Evolutionary conservation across 1,140 invertebrate species (phyloP).

Genomic region (Drosophila kikkawai): DNA sequence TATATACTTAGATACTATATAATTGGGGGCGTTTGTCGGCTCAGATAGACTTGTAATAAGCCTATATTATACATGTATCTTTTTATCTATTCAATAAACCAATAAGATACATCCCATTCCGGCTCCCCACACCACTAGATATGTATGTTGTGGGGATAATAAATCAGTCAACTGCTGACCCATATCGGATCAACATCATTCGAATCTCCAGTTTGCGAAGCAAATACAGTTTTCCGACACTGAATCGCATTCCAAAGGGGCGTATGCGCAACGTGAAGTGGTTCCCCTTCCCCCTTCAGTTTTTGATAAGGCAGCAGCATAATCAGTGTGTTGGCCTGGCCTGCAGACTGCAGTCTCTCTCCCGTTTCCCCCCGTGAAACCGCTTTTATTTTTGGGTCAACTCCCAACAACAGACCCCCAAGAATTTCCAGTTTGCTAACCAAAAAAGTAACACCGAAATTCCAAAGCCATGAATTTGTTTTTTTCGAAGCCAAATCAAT

Average conservation of each 20-base stretch:
- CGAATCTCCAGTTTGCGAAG: background rate
- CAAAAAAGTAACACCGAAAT: constrained; percentile 37
- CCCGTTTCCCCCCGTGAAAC: constrained; percentile 15
- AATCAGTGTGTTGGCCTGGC: constrained; percentile 9
- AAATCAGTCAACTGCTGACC: constrained; percentile 36
- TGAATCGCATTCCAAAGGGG: constrained; percentile 37
- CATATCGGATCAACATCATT: constrained; percentile 8
- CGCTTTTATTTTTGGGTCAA: constrained; percentile 73
- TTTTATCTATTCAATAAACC: background rate
- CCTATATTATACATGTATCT: background rate
- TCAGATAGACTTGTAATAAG: background rate
- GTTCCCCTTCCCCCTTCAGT: background rate
- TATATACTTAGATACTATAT: background rate
- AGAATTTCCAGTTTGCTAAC: constrained; percentile 77
- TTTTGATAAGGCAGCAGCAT: constrained; percentile 18
- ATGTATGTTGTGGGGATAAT: constrained; percentile 11
- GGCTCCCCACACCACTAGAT: no score
- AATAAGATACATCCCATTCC: constrained; percentile 16
- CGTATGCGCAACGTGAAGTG: constrained; percentile 26
- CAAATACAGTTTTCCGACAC: constrained; percentile 40
- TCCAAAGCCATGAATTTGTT: constrained; percentile 66
- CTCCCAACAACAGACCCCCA: constrained; percentile 42
- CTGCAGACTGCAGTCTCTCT: constrained; percentile 6
- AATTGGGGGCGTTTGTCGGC: background rate
- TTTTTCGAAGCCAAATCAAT: constrained; percentile 71